Evolutionary conservation across 2,113 vertebrate genomes (phyloP).

Genomic region (Oncorhynchus masou): DNA sequence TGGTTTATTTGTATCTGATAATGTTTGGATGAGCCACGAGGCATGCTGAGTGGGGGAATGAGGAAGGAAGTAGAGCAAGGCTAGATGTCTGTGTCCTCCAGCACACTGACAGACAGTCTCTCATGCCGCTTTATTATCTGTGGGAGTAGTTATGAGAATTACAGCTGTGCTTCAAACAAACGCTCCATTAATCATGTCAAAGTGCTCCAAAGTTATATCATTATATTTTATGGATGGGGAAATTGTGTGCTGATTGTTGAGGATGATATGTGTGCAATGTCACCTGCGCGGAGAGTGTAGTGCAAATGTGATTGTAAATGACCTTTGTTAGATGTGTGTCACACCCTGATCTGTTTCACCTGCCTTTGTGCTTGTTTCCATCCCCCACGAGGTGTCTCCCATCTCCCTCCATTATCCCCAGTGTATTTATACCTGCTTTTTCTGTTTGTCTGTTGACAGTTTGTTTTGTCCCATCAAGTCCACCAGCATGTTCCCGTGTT

Average conservation of each 20-base stretch:
- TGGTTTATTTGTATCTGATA: conserved; percentile 33
- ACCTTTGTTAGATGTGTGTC: neutral
- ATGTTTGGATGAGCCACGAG: conserved; percentile 45
- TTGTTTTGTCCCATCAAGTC: too few species aligned
- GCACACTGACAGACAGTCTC: conserved; percentile 50
- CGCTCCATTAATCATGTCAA: conserved; percentile 38
- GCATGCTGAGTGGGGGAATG: conserved; percentile 36
- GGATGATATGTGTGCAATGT: neutral
- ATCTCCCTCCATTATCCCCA: too few species aligned
- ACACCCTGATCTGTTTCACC: neutral
- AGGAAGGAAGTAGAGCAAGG: conserved; percentile 47
- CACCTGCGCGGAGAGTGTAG: neutral
- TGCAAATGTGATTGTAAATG: neutral
- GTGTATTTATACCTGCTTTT: too few species aligned
- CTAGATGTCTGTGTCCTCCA: conserved; percentile 52
- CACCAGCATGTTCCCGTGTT: too few species aligned
- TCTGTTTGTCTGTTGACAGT: too few species aligned
- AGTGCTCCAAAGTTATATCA: conserved; percentile 39
- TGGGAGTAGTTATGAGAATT: conserved; percentile 57
- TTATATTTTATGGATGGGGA: conserved; percentile 28
- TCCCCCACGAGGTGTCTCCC: too few species aligned
- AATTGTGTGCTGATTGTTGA: conserved; percentile 26
- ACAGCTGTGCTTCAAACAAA: conserved; percentile 50
- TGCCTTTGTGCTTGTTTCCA: too few species aligned
- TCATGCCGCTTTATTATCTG: conserved; percentile 41